These are phyloP conservation scores for Vanessa cardui DNA, from an alignment of 2,888 invertebrate genomes.

Conservation along the genomic window DNA sequence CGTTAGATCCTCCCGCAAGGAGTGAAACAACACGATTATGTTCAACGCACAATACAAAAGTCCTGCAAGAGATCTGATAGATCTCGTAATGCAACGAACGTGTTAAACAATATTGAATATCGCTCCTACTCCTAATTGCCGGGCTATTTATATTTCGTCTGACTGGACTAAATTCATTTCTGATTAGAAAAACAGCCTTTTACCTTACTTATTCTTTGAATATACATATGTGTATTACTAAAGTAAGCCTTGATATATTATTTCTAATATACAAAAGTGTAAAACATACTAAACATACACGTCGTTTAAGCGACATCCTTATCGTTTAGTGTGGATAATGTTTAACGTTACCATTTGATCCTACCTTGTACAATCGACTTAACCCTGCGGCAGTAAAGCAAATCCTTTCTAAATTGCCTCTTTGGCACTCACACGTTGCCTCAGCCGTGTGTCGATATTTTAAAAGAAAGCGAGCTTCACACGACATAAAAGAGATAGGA, in stretches of 20 bases:
- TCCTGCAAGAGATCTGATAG: no score
- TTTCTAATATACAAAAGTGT: not conserved
- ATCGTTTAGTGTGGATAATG: slow-evolving; percentile 44
- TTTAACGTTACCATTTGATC: slow-evolving; percentile 48
- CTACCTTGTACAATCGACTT: slow-evolving; percentile 44
- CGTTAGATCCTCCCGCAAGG: no score
- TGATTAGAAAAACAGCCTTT: not conserved
- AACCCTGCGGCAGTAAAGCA: slow-evolving; percentile 65
- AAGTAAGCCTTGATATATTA: no score
- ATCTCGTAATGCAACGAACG: no score
- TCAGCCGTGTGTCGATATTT: slow-evolving; percentile 73
- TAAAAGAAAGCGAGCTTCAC: slow-evolving; percentile 70
- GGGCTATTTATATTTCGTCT: slow-evolving; percentile 7
- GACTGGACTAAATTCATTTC: not conserved
- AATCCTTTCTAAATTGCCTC: slow-evolving; percentile 78
- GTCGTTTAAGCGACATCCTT: slow-evolving; percentile 29
- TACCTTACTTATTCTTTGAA: no score
- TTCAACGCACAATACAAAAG: no score
- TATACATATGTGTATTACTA: no score
- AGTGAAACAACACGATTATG: no score
- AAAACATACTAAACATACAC: no score
- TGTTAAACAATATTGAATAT: slow-evolving; percentile 40
- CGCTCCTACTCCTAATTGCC: slow-evolving; percentile 33
- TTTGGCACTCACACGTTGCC: slow-evolving; percentile 55
- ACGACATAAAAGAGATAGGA: slow-evolving; percentile 79